Evolutionary conservation across 2,113 vertebrate species (phyloP), one percentile per base, ranked within the genome.

Genomic region (Pygoscelis antarcticus): DNA sequence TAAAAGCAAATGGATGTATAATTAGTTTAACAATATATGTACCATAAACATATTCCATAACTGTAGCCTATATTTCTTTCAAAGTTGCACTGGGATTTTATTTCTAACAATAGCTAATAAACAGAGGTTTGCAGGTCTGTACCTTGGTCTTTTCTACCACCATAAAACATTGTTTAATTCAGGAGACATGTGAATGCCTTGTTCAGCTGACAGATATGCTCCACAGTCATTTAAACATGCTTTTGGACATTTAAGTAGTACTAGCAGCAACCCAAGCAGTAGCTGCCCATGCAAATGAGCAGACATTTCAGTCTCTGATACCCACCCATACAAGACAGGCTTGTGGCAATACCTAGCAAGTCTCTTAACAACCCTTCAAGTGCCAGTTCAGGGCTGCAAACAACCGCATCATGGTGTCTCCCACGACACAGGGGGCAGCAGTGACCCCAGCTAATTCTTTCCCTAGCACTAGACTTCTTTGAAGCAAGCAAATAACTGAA

Each of bases 341-440:
- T 58, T 62, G 36, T 69, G 40, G 30, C 36, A 86, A n/a, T 10
- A 58, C 5, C 20, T 32, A 52, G 1, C 2, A 77, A 38, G 8
- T 29, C 14, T 78, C 25, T 55, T 40, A 72, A 61, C 4, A 57
- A 8, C 9, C 19, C 21, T 38, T 34, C 40, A 58, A 38, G 11
- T 29, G 27, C 38, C 60, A 47, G 14, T 42, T 32, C 23, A 27
- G 29, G 30, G 20, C 44, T 46, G 26, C 30, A 42, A 88, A 51
- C 21, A 26, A 40, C 23, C 3, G 0, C 19, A 25, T 17, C 49
- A 19, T 0, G 1, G 20, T 52, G 14, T 62, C 6, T 96, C 69
- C n/a, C n/a, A 57, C 6, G 1, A 38, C 20, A 20, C 16, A 71
- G 4, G 7, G 13, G 5, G 25, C 54, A 94, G 51, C 30, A 75